Evolutionary conservation across 2,888 invertebrate genomes (phyloP).

Genomic region (Ditula angustiorana): DNA sequence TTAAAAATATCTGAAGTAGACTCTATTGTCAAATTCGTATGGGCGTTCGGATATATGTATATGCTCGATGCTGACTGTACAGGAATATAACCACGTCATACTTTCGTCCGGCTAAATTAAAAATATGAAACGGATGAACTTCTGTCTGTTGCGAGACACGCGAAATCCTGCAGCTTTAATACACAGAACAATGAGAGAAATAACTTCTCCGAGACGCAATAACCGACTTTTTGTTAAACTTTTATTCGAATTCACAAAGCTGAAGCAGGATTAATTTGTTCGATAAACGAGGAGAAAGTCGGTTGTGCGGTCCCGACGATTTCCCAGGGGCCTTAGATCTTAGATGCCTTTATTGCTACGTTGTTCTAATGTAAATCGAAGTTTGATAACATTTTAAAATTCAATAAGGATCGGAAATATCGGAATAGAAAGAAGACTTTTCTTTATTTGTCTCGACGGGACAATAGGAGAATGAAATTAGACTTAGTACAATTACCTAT

Average conservation of each 20-base stretch:
- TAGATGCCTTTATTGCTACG: not conserved
- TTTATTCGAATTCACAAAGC: constrained; percentile 6
- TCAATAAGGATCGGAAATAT: constrained; percentile 11
- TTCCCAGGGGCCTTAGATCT: constrained; percentile 29
- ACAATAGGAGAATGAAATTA: too few species aligned
- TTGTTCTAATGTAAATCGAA: constrained; percentile 22
- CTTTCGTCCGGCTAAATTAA: too few species aligned
- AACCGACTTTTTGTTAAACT: not conserved
- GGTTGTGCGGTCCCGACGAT: constrained; percentile 1
- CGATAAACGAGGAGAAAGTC: not conserved
- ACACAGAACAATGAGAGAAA: not conserved
- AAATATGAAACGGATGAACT: too few species aligned
- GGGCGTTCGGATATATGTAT: not conserved
- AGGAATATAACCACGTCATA: too few species aligned
- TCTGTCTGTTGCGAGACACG: too few species aligned
- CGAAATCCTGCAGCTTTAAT: not conserved
- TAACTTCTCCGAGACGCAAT: not conserved
- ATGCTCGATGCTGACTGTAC: too few species aligned
- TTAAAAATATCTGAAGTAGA: too few species aligned
- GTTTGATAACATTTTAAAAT: constrained; percentile 27
- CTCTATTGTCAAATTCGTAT: too few species aligned
- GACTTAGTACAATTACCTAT: too few species aligned
- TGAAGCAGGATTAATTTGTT: constrained; percentile 7
- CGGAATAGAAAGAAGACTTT: too few species aligned
- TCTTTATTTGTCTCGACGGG: too few species aligned